Evolutionary conservation across 2,888 invertebrate species (phyloP).

Genomic region (Hemistola chrysoprasaria): DNA sequence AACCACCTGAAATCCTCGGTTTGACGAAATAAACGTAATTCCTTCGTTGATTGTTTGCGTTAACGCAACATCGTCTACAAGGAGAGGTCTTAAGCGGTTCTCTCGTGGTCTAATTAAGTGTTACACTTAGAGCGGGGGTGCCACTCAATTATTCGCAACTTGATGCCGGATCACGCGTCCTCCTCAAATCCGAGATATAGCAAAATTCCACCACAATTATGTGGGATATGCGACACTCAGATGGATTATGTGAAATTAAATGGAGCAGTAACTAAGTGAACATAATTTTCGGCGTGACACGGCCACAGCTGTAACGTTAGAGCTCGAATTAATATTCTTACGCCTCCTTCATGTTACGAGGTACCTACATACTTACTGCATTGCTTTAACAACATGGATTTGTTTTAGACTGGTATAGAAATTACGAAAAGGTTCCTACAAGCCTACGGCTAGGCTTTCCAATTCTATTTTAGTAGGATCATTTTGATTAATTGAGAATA

Average conservation of each 20-base stretch:
- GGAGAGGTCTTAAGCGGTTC: constrained; percentile 56
- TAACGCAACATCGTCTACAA: constrained; percentile 51
- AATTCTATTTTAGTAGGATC: no score
- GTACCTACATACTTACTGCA: not conserved
- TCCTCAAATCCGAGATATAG: constrained; percentile 58
- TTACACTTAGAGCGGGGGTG: constrained; percentile 62
- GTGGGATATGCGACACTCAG: constrained; percentile 65
- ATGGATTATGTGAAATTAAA: constrained; percentile 77
- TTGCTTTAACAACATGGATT: not conserved
- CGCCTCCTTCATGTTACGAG: constrained; percentile 3
- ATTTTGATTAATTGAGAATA: no score
- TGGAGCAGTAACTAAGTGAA: constrained; percentile 64
- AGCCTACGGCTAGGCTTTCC: no score
- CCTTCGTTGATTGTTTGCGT: constrained; percentile 45
- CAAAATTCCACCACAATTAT: constrained; percentile 71
- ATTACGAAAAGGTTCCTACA: no score
- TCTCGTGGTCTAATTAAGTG: constrained; percentile 76
- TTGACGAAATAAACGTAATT: constrained; percentile 10
- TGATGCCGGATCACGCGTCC: constrained; percentile 70
- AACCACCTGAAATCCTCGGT: constrained; percentile 7
- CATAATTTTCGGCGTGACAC: constrained; percentile 58
- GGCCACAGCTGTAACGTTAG: constrained; percentile 35
- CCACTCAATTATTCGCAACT: constrained; percentile 74
- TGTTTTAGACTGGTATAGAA: no score
- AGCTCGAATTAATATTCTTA: constrained; percentile 28